phyloP scores from a whole-genome alignment of 2,888 invertebrate species.

The Drosophila recens region DNA sequence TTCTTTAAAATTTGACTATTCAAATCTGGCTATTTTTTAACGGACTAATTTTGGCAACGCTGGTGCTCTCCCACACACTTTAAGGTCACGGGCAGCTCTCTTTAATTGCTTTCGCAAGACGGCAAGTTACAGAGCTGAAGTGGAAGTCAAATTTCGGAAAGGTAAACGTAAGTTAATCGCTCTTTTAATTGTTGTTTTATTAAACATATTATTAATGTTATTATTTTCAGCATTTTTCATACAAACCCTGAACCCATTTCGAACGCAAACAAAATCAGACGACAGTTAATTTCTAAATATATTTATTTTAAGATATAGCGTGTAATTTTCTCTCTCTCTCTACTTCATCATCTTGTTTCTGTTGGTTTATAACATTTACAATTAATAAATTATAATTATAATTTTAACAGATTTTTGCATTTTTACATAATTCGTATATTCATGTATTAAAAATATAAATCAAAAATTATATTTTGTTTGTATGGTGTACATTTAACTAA shows the following conservation, averaged over 20 bases:
- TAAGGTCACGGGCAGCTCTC: too few species aligned
- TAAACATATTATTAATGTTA: too few species aligned
- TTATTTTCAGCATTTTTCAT: too few species aligned
- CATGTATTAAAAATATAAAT: conserved; percentile 64
- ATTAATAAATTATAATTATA: conserved; percentile 33
- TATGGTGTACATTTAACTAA: conserved; percentile 53
- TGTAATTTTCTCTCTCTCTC: conserved; percentile 26
- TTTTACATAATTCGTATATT: conserved; percentile 76
- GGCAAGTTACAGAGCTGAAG: too few species aligned
- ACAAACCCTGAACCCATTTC: background rate
- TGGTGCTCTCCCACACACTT: background rate
- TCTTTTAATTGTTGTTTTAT: too few species aligned
- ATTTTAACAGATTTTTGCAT: conserved; percentile 43
- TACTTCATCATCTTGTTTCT: conserved; percentile 28
- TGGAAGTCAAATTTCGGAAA: too few species aligned
- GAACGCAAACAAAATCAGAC: background rate
- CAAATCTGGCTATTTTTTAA: too few species aligned
- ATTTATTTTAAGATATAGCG: conserved; percentile 35
- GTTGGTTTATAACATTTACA: conserved; percentile 67
- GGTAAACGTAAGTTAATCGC: too few species aligned
- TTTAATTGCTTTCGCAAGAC: too few species aligned
- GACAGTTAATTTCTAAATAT: conserved; percentile 18
- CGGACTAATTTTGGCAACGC: too few species aligned
- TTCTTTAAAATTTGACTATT: too few species aligned
- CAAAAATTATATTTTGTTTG: conserved; percentile 59